Percentiles rank a stretch among this genome's conserved stretches.
Conservation (phyloP, 2,888 invertebrate genomes). For the Noctua janthe region DNA sequence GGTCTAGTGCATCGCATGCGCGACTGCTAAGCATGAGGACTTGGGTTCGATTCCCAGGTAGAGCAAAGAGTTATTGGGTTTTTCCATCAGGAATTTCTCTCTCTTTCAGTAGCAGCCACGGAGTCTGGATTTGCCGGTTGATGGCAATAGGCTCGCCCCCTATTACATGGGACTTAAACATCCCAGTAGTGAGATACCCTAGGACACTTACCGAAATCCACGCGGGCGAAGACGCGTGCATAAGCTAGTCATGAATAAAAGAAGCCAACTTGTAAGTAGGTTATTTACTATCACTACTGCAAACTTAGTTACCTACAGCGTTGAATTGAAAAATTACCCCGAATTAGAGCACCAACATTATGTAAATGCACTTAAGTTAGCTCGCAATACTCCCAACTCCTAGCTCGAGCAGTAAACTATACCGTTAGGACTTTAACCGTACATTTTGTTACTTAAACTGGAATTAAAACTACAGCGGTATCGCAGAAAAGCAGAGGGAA, state of each 20-base stretch:
- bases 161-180: no score
- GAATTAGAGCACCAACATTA: constrained; percentile 30
- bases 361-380: constrained; percentile 40
- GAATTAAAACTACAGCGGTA: not conserved
- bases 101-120: no score
- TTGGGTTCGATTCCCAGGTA: no score
- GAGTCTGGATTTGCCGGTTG: no score
- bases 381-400: not conserved
- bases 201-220: no score
- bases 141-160: no score
- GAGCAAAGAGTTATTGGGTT: no score
- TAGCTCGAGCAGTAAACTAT: constrained; percentile 30
- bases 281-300: not conserved
- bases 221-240: not conserved
- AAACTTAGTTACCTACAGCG: not conserved
- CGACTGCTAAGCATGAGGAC: no score
- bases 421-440: constrained; percentile 3
- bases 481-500: not conserved
- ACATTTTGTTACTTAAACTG: constrained; percentile 36
- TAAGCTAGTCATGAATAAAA: not conserved
- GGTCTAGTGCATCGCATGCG: no score
- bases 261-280: not conserved
- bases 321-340: constrained; percentile 4
- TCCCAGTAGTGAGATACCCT: no score
- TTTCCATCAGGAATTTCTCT: no score